These are phyloP conservation scores for Pentamera pediparva DNA, from an alignment of 53 echinoderm and acorn worm genomes.

Conservation along the genomic window DNA sequence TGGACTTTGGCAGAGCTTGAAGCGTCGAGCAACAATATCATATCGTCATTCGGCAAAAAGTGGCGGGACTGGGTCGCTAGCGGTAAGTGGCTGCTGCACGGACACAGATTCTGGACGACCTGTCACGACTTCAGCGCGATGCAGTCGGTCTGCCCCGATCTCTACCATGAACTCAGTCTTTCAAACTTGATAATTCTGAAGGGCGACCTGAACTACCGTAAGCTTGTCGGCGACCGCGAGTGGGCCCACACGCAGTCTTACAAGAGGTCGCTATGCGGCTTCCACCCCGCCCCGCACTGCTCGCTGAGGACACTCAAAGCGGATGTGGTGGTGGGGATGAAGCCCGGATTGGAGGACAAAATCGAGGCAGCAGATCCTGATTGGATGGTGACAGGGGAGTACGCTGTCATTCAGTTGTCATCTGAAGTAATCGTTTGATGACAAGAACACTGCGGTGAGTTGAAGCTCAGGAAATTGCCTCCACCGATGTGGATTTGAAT, in stretches of 20 bases:
- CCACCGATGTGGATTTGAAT: too few relatives aligned
- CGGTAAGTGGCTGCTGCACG: conserved; percentile 54
- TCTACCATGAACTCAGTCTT: conserved; percentile 58
- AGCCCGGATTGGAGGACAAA: conserved; percentile 54
- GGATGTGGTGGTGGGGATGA: conserved; percentile 71
- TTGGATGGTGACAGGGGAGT: conserved; percentile 78
- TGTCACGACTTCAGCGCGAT: conserved; percentile 67
- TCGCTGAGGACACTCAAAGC: conserved; percentile 77
- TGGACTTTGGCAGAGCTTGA: conserved; percentile 62
- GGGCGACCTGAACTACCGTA: conserved; percentile 94
- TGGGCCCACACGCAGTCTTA: conserved; percentile 87
- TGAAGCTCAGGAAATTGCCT: too few relatives aligned
- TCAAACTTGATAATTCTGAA: conserved; percentile 74
- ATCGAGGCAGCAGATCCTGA: conserved; percentile 43
- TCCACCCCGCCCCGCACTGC: conserved; percentile 78
- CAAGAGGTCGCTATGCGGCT: conserved; percentile 65
- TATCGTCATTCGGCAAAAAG: conserved; percentile 46
- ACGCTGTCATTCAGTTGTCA: conserved; percentile 80
- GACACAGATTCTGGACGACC: conserved; percentile 85
- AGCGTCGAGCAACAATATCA: conserved; percentile 17
- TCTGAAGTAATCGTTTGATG: too few relatives aligned
- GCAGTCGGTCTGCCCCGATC: conserved; percentile 59
- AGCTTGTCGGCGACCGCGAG: conserved; percentile 71
- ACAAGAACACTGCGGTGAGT: too few relatives aligned
- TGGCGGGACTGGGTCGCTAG: conserved; percentile 42